phyloP scores from a whole-genome alignment of 2,888 invertebrate species.

The Digitonthophagus gazella region DNA sequence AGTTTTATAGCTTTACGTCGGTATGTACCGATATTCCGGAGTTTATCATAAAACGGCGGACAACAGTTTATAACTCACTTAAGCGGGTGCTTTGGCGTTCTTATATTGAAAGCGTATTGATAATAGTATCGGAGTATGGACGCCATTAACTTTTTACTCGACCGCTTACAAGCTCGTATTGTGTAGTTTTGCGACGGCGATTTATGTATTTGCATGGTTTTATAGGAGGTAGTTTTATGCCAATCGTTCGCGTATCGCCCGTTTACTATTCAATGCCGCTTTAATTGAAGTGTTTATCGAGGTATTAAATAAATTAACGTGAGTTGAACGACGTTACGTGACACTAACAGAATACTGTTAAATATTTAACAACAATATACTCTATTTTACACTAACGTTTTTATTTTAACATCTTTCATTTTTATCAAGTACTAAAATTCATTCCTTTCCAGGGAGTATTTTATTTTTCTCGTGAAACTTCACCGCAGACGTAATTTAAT shows the following conservation, averaged over 20 bases:
- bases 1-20: background rate
- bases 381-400: background rate
- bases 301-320: background rate
- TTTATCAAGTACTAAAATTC: background rate
- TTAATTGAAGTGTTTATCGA: background rate
- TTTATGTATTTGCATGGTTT: background rate
- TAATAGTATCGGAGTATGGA: background rate
- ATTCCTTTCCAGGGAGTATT: background rate
- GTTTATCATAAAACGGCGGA: background rate
- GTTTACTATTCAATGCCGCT: background rate
- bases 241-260: background rate
- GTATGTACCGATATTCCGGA: background rate
- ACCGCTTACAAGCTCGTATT: background rate
- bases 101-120: background rate
- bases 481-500: background rate
- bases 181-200: background rate
- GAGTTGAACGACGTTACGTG: background rate
- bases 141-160: background rate
- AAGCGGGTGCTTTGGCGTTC: background rate
- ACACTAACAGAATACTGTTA: no score
- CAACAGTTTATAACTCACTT: background rate
- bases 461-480: background rate
- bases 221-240: background rate
- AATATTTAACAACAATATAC: background rate
- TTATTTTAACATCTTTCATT: background rate